A percentile compares a stretch with the other conserved stretches of the same genome.
These are phyloP conservation scores for Philaethria dido DNA, from an alignment of 2,888 invertebrate species.

Conservation along the genomic window DNA sequence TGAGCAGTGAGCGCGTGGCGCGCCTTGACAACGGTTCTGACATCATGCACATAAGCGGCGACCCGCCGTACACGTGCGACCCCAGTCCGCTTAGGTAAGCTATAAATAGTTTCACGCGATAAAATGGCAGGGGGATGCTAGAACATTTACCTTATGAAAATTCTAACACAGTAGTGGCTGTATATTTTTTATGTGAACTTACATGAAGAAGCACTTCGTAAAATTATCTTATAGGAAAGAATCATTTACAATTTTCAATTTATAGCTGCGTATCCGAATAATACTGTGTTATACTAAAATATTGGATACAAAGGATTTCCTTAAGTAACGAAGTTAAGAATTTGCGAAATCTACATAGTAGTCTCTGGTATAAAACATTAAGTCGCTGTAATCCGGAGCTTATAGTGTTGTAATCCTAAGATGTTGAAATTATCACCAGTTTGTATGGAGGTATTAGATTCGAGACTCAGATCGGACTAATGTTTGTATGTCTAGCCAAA, in stretches of 20 bases:
- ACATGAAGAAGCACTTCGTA: neutral
- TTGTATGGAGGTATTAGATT: neutral
- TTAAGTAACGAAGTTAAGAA: slow-evolving; percentile 6
- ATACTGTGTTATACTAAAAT: neutral
- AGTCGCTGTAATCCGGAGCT: neutral
- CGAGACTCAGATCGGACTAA: neutral
- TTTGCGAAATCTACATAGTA: slow-evolving; percentile 4
- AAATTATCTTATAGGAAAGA: neutral
- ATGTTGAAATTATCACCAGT: neutral
- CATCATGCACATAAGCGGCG: slow-evolving; percentile 78
- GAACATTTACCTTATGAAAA: neutral
- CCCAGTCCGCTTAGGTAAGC: slow-evolving; percentile 76
- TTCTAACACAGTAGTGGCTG: neutral
- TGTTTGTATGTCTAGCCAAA: neutral
- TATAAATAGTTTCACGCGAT: slow-evolving; percentile 4
- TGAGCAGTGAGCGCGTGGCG: slow-evolving; percentile 72
- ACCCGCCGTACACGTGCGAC: slow-evolving; percentile 75
- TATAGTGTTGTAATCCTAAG: neutral
- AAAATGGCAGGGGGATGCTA: neutral
- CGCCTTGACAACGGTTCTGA: slow-evolving; percentile 64
- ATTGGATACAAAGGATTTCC: neutral
- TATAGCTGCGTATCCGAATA: neutral
- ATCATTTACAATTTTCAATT: neutral
- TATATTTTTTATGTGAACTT: neutral
- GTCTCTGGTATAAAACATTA: neutral